Evolutionary conservation across 92 coral and sea anemone species (phyloP).

Genomic region (Metridium senile): DNA sequence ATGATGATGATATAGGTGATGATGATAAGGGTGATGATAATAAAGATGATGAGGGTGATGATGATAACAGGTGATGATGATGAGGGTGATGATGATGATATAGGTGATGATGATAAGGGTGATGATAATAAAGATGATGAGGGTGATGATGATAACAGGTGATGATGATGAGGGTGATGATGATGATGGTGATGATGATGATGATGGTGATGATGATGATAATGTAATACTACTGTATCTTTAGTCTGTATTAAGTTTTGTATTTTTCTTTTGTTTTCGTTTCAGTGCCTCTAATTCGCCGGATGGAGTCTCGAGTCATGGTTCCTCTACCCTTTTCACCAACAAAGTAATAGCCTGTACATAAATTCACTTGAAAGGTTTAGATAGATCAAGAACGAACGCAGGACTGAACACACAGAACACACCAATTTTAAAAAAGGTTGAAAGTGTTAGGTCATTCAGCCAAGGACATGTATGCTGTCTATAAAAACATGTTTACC

Average conservation of each 20-base stretch:
- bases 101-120: background rate
- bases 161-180: background rate
- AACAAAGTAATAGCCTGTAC: constrained; percentile 44
- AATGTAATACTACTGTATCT: no score
- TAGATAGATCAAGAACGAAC: no score
- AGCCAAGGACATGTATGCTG: no score
- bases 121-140: background rate
- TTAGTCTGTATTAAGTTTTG: background rate
- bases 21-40: no score
- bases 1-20: no score
- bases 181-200: background rate
- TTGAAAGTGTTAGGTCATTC: no score
- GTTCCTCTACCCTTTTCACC: constrained; percentile 82
- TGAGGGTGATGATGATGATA: background rate
- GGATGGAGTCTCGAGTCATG: constrained; percentile 96
- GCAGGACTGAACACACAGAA: no score
- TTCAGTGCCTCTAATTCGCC: constrained; percentile 90
- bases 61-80: no score
- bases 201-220: background rate
- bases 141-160: background rate
- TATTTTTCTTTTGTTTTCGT: background rate
- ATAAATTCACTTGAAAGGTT: no score
- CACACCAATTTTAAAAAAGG: no score
- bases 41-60: no score
- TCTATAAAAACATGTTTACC: no score